Evolutionary conservation across 2,113 vertebrate species (phyloP), one percentile per base, ranked within the genome.

Genomic region (Dromas ardeola): DNA sequence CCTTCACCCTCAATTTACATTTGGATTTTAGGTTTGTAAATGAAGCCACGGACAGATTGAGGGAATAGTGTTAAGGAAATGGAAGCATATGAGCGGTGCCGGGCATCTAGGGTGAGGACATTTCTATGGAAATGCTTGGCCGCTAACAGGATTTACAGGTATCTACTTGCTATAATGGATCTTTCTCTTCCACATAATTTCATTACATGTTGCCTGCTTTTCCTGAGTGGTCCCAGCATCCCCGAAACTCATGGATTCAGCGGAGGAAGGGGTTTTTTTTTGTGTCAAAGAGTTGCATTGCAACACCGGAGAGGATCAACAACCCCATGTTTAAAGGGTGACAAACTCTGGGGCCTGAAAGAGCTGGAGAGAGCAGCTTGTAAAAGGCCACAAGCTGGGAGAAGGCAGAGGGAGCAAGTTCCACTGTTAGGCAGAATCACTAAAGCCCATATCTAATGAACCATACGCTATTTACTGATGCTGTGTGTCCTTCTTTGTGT

Each of bases 111-210:
- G 56, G 62, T 80, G 40, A 72, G 70, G 45, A 61, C 25, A 79
- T 86, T 86, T 84, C 69, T 25, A 63, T 67, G 82, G 88, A 83
- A 70, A 71, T 92, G 72, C 53, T 61, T 30, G 49, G 65, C 65
- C 1, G 4, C 62, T 92, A 94, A 95, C 78, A 82, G 91, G 70
- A 95, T 95, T 96, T 95, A 81, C 1, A 0, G 74, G 58, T 52
- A 53, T 58, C 84, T 90, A 59, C 70, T 47, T 19, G 73, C 66
- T 58, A 29, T 79, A 85, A 95, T 94, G 79, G 79, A 91, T 61
- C 86, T 43, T 91, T 58, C 67, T 94, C 73, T 95, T 86, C 89
- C 89, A 94, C 38, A 9, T 95, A 89, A 97, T 94, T 91, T 70
- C 81, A 91, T 95, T 95, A 95, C 62, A 40, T 5, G 18, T 86